These are phyloP conservation scores for Acrocephalus scirpaceus DNA, from an alignment of 2,797 vertebrate species.

Conservation along the genomic window DNA sequence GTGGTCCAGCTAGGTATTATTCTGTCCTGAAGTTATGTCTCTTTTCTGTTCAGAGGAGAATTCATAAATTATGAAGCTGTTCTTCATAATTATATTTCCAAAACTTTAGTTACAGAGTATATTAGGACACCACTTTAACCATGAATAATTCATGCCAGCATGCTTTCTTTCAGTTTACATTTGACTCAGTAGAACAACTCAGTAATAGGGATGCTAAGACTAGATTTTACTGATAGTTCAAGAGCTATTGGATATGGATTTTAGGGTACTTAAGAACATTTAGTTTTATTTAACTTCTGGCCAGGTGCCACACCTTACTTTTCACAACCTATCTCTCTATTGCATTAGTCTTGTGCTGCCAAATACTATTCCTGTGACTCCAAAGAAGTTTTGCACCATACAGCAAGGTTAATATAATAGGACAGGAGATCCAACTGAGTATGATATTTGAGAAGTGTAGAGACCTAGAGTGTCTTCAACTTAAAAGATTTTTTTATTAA, in stretches of 20 bases:
- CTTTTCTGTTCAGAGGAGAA: not conserved
- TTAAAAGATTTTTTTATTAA: not conserved
- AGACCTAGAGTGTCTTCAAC: not conserved
- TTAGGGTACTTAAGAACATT: not conserved
- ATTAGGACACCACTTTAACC: not conserved
- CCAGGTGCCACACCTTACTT: not conserved
- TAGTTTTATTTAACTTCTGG: not conserved
- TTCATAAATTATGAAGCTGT: not conserved
- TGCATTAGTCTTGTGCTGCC: not conserved
- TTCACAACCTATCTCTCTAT: not conserved
- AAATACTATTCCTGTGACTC: not conserved
- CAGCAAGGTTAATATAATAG: not conserved
- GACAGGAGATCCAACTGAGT: not conserved
- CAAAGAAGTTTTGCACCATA: not conserved
- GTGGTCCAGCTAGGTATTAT: not conserved
- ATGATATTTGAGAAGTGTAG: not conserved
- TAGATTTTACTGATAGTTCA: not conserved
- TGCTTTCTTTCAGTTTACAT: not conserved
- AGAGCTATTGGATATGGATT: not conserved
- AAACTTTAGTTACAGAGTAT: not conserved
- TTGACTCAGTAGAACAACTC: not conserved
- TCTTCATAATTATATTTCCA: not conserved
- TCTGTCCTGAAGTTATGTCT: not conserved
- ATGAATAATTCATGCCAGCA: not conserved
- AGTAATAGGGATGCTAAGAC: not conserved